phyloP scores from a whole-genome alignment of 2,888 invertebrate species.

The Scelioninae gen. 1 region DNA sequence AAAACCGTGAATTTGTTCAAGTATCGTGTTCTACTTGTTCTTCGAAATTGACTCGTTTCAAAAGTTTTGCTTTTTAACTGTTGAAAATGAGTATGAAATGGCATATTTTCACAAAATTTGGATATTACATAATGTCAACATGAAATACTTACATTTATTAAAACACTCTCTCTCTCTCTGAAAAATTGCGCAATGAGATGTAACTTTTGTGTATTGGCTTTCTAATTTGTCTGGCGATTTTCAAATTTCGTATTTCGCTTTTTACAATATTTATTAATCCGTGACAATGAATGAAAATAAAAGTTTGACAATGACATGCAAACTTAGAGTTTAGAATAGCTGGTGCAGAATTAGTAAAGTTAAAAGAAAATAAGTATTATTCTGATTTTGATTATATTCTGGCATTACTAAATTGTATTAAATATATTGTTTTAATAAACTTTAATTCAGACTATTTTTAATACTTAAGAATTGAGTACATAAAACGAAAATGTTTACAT shows the following conservation, averaged over 20 bases:
- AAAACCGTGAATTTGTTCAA: slow-evolving; percentile 8
- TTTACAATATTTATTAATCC: slow-evolving; percentile 1
- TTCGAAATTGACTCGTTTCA: background rate
- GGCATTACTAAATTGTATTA: too few species aligned
- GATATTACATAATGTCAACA: slow-evolving; percentile 4
- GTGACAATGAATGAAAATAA: slow-evolving; percentile 23
- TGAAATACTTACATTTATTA: slow-evolving; percentile 17
- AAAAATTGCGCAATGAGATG: slow-evolving; percentile 32
- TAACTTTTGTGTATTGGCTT: slow-evolving; percentile 26
- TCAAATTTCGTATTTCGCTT: slow-evolving; percentile 23
- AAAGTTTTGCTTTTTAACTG: background rate
- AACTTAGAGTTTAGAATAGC: too few species aligned
- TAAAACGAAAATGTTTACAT: too few species aligned
- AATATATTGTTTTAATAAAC: too few species aligned
- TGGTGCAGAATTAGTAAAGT: too few species aligned
- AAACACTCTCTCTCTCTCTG: slow-evolving; percentile 50
- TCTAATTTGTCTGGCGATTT: slow-evolving; percentile 35
- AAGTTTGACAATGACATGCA: slow-evolving; percentile 5
- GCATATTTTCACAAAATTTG: background rate
- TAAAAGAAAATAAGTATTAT: too few species aligned
- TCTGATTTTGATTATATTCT: too few species aligned
- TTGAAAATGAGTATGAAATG: background rate
- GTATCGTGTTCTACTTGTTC: background rate
- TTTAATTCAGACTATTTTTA: too few species aligned
- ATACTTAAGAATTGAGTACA: too few species aligned